Percentiles rank a stretch among this genome's conserved stretches.
These are phyloP conservation scores for Gadus chalcogrammus DNA, from an alignment of 2,113 vertebrate genomes.

Conservation along the genomic window DNA sequence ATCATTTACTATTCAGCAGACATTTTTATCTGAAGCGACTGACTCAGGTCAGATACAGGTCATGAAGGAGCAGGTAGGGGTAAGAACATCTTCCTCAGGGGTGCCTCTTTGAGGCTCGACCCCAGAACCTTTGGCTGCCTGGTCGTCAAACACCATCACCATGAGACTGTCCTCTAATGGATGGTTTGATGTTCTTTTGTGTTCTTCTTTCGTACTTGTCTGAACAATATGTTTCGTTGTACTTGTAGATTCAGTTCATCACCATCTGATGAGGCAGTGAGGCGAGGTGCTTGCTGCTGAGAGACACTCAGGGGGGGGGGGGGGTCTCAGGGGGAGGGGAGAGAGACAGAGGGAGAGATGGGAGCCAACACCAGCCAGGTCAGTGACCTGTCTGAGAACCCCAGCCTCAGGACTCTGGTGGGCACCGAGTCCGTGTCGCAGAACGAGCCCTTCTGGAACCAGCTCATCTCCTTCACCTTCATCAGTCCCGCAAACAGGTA, in stretches of 20 bases:
- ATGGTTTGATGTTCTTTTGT: too few relatives aligned
- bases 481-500: constrained; percentile 92
- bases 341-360: constrained; percentile 79
- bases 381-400: constrained; percentile 86
- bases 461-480: constrained; percentile 96
- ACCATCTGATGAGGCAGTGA: constrained; percentile 68
- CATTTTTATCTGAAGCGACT: too few relatives aligned
- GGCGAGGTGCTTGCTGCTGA: constrained; percentile 13
- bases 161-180: too few relatives aligned
- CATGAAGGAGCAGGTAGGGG: too few relatives aligned
- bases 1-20: too few relatives aligned
- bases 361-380: constrained; percentile 94
- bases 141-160: too few relatives aligned
- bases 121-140: too few relatives aligned
- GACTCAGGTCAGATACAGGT: too few relatives aligned
- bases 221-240: neutral
- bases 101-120: too few relatives aligned
- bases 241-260: neutral
- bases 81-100: too few relatives aligned
- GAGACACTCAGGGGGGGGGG: neutral
- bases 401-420: constrained; percentile 85
- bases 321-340: constrained; percentile 10
- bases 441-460: constrained; percentile 99
- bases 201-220: too few relatives aligned
- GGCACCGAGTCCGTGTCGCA: constrained; percentile 87